Evolutionary conservation across 2,888 invertebrate species (phyloP), one percentile per base, ranked within the genome.

Genomic region (Parapristionchus giblindavisi): DNA sequence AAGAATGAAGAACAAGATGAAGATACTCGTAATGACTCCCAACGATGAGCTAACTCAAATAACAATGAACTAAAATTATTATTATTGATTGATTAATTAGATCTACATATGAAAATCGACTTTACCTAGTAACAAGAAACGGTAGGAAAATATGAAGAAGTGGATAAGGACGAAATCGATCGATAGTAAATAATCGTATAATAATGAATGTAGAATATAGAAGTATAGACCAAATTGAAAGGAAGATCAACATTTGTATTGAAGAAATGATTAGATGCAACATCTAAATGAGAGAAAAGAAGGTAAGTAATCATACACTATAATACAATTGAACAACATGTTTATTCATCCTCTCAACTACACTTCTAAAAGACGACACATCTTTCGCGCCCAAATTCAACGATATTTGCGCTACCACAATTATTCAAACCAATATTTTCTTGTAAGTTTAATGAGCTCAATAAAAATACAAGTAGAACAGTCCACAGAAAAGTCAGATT

Each of bases 31-130:
- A 48, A 32, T 1, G 29, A 27, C 27, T 71, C 70, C 54, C 56
- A 71, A 8, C 70, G 70, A 71, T 71, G 70, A 5, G 36, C 40
- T 5, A 71, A 27, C 29, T 71, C 70, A 56, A 71, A 71, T 32
- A 71, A 6, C 8, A 71, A 32, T 32, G 40, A 40, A 56, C 70
- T 71, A 40, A n/a, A 71, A 56, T 27, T 32, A 48, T 3, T 4
- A 40, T 24, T 24, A 63, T 40, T 63, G 14, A 14, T 4, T 56
- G 8, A 56, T 56, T 3, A 27, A 56, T 56, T 3, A 27, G 29
- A 3, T 5, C 11, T 24, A n/a, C n/a, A n/a, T n/a, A 48, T 48
- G n/a, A 71, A 56, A 6, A 27, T 4, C 4, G 58, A 0, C 21
- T 40, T 60, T 4, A 72, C 72, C 34, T 34, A 43, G 52, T n/a